A percentile compares a stretch with the other conserved stretches of the same genome.
These are phyloP conservation scores for Araneus ventricosus DNA, from an alignment of 1,140 invertebrate genomes.

Conservation along the genomic window DNA sequence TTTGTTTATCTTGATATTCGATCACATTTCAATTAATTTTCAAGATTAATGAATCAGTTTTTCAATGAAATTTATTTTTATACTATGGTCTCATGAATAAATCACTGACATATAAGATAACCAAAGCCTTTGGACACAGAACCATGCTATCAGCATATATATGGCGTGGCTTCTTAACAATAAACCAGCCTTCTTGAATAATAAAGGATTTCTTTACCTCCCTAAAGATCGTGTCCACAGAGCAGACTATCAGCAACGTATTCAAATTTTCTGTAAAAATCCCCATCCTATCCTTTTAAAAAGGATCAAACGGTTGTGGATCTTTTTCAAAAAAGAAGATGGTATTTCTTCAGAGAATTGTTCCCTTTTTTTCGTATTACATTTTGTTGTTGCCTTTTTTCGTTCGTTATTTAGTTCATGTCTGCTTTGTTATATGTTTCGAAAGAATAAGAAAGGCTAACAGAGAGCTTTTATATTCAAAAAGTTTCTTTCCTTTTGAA, in stretches of 20 bases:
- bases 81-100: neutral
- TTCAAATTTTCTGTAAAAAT: constrained; percentile 7
- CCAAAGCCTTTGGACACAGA: neutral
- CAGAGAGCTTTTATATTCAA: neutral
- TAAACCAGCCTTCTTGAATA: neutral
- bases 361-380: neutral
- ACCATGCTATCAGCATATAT: neutral
- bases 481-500: neutral
- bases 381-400: neutral
- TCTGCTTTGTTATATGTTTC: neutral
- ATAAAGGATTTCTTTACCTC: neutral
- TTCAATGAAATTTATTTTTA: no score
- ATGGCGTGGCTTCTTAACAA: neutral
- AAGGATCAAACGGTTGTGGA: constrained; percentile 10
- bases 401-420: constrained; percentile 8
- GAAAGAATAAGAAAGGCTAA: neutral
- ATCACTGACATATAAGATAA: neutral
- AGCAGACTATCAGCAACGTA: neutral
- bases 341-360: neutral
- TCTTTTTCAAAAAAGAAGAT: neutral
- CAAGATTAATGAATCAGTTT: no score
- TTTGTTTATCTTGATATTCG: no score
- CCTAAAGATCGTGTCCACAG: neutral
- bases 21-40: no score
- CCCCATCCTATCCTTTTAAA: neutral